Evolutionary conservation across 1,140 invertebrate genomes (phyloP).

Genomic region (Drosophila mauritiana): DNA sequence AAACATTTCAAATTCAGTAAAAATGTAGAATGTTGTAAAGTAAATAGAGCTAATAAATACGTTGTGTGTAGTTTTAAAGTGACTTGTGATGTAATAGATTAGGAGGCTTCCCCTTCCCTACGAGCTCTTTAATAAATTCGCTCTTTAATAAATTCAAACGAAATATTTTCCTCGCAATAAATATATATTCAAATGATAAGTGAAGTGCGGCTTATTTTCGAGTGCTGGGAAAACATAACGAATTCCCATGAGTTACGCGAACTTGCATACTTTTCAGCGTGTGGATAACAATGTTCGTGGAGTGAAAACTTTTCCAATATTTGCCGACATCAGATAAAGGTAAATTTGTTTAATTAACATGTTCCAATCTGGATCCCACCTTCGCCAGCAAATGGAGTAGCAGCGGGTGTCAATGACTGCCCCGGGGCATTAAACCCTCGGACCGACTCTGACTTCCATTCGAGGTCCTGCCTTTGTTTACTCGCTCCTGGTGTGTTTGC

Average conservation of each 20-base stretch:
- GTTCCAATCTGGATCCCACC: constrained; percentile 8
- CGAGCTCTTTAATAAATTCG: too few species aligned
- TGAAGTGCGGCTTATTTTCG: constrained; percentile 2
- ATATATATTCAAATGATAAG: neutral
- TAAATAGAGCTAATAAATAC: neutral
- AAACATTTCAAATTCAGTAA: constrained; percentile 21
- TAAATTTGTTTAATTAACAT: constrained; percentile 36
- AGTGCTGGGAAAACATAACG: neutral
- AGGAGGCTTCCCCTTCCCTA: neutral
- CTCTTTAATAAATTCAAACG: too few species aligned
- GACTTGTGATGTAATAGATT: neutral
- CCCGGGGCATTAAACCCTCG: constrained; percentile 46
- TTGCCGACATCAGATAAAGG: constrained; percentile 20
- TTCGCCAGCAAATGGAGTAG: constrained; percentile 25
- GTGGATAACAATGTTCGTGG: constrained; percentile 10
- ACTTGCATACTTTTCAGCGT: constrained; percentile 11
- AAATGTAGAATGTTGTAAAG: neutral
- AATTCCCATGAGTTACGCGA: neutral
- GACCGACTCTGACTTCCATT: constrained; percentile 18
- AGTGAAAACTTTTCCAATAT: constrained; percentile 29
- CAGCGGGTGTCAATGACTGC: constrained; percentile 40
- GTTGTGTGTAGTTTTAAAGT: neutral
- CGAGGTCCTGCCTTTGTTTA: constrained; percentile 29
- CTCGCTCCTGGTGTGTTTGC: constrained; percentile 12
- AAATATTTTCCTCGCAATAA: neutral